Conservation (phyloP, 1,140 invertebrate genomes). For the Arctopsyche grandis region DNA sequence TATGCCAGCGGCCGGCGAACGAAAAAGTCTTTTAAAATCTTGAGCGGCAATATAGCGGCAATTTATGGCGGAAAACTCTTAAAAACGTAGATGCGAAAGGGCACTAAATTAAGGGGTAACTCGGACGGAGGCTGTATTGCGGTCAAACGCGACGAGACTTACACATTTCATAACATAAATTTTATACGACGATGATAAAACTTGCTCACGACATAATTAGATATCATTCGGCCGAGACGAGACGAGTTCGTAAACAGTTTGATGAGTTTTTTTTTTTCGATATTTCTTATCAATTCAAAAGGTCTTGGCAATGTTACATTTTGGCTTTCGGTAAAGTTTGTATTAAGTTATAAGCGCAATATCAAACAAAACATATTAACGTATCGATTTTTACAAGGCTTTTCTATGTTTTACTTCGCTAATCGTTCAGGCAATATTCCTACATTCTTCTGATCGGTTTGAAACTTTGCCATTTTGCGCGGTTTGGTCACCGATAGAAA, state of each 20-base stretch:
- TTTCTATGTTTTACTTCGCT: too few species aligned
- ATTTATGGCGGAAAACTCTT: slow-evolving; percentile 10
- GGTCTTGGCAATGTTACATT: too few species aligned
- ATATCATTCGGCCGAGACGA: slow-evolving; percentile 16
- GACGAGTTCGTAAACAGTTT: slow-evolving; percentile 9
- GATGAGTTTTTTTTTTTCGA: background rate
- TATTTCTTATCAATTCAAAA: too few species aligned
- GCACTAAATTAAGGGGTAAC: slow-evolving; percentile 2
- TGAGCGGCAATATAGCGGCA: slow-evolving; percentile 1
- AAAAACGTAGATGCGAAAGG: slow-evolving; percentile 5
- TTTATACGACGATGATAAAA: slow-evolving; percentile 37
- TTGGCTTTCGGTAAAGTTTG: too few species aligned
- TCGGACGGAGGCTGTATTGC: slow-evolving; percentile 2
- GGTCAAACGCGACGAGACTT: slow-evolving; percentile 3
- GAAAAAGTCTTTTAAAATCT: background rate
- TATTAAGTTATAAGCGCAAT: too few species aligned
- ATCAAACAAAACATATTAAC: too few species aligned
- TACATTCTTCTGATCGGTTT: too few species aligned
- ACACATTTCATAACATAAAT: slow-evolving; percentile 37
- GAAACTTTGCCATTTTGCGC: too few species aligned
- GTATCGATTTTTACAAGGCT: too few species aligned
- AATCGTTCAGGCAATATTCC: too few species aligned
- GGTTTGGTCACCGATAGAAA: too few species aligned
- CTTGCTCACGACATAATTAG: slow-evolving; percentile 24
- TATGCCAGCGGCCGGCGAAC: background rate